phyloP scores from a whole-genome alignment of 2,888 invertebrate species.

The Cheilosia pagana region DNA sequence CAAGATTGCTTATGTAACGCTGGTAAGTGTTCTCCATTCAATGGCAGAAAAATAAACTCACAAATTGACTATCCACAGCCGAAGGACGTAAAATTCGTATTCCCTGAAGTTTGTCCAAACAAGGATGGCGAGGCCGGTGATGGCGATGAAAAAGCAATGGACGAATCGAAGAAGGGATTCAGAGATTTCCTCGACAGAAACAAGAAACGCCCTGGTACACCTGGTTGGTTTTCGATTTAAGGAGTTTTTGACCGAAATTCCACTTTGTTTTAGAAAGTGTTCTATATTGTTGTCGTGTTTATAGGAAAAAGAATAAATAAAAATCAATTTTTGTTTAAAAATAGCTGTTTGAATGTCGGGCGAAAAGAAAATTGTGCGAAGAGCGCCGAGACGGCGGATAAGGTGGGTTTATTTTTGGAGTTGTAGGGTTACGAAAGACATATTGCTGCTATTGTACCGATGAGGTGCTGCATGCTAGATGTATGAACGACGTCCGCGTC shows the following conservation, averaged over 20 bases:
- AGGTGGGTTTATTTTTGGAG: slow-evolving; percentile 27
- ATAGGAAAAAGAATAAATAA: slow-evolving; percentile 29
- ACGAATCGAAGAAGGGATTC: slow-evolving; percentile 86
- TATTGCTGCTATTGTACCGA: too few relatives aligned
- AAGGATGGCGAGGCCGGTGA: slow-evolving; percentile 83
- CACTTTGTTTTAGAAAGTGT: slow-evolving; percentile 60
- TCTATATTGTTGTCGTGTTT: slow-evolving; percentile 42
- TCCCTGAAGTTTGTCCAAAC: slow-evolving; percentile 89
- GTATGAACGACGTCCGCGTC: too few relatives aligned
- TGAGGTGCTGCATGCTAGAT: too few relatives aligned
- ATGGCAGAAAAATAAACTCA: slow-evolving; percentile 1
- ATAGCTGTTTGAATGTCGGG: slow-evolving; percentile 64
- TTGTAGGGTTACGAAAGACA: too few relatives aligned
- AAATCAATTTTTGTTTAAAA: slow-evolving; percentile 15
- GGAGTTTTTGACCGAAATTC: slow-evolving; percentile 52
- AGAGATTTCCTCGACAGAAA: slow-evolving; percentile 86
- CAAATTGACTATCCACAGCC: slow-evolving; percentile 84
- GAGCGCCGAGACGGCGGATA: slow-evolving; percentile 6
- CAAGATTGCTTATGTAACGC: slow-evolving; percentile 90
- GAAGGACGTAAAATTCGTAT: slow-evolving; percentile 88
- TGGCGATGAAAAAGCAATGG: slow-evolving; percentile 86
- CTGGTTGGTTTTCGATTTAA: slow-evolving; percentile 91
- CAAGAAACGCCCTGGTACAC: slow-evolving; percentile 88
- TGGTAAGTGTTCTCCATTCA: slow-evolving; percentile 85
- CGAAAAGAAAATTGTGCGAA: slow-evolving; percentile 55